These are phyloP conservation scores for Gastracanthus pulcherrimus DNA, from an alignment of 2,888 invertebrate genomes.

Conservation along the genomic window DNA sequence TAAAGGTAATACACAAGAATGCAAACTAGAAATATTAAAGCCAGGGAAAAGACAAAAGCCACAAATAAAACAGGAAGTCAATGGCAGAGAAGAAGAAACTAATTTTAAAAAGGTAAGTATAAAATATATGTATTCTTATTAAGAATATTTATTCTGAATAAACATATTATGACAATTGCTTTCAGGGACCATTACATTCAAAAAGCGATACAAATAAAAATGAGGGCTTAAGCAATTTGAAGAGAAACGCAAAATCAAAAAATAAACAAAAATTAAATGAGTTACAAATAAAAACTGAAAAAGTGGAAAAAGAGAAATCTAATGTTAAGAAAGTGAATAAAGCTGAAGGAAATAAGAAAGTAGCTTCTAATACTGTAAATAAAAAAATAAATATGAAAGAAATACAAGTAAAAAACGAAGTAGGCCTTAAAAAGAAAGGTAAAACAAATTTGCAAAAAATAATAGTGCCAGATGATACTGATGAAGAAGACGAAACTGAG, in stretches of 20 bases:
- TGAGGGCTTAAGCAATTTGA: background rate
- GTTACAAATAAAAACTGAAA: background rate
- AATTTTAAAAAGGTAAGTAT: slow-evolving; percentile 46
- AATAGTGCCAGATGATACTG: background rate
- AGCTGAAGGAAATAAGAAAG: background rate
- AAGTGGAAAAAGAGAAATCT: slow-evolving; percentile 10
- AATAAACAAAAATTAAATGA: background rate
- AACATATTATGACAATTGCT: no score
- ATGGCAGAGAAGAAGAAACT: slow-evolving; percentile 36
- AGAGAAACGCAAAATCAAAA: slow-evolving; percentile 49
- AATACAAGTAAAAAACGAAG: background rate
- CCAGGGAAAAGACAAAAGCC: slow-evolving; percentile 12
- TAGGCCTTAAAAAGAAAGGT: background rate
- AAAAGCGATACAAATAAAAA: background rate
- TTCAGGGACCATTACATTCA: no score
- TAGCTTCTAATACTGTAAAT: slow-evolving; percentile 13
- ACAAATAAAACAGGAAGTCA: slow-evolving; percentile 52
- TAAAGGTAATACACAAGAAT: slow-evolving; percentile 22
- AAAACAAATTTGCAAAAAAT: slow-evolving; percentile 8
- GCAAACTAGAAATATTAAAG: background rate
- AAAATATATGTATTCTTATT: background rate
- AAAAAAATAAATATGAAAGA: slow-evolving; percentile 27
- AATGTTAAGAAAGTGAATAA: background rate
- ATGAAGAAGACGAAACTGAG: slow-evolving; percentile 70
- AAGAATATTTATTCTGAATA: no score